A percentile compares a stretch with the other conserved stretches of the same genome.
These are phyloP conservation scores for Schlechtendalia chinensis DNA, from an alignment of 1,140 invertebrate genomes.

Conservation along the genomic window DNA sequence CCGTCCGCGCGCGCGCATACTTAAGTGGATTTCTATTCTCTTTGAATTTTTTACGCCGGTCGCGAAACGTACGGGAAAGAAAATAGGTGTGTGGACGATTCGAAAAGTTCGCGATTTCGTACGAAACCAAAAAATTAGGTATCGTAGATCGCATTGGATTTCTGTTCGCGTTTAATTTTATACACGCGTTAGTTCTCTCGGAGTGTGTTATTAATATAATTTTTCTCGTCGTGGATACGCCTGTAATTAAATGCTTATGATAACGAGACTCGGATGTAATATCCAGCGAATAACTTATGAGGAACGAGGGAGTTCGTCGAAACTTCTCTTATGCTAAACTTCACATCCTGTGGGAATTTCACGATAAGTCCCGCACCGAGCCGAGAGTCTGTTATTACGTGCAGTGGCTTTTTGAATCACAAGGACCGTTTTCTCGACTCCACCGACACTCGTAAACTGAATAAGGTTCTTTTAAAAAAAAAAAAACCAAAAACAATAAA, in stretches of 20 bases:
- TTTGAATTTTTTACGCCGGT: constrained; percentile 1
- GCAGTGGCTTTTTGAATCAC: constrained; percentile 40
- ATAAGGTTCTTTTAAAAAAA: constrained; percentile 13
- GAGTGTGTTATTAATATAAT: background rate
- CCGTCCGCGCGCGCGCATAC: background rate
- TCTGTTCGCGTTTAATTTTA: background rate
- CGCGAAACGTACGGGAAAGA: background rate
- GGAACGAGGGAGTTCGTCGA: constrained; percentile 27
- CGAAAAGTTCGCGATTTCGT: background rate
- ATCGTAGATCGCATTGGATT: too few species aligned
- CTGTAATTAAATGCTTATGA: constrained; percentile 48
- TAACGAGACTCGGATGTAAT: constrained; percentile 48
- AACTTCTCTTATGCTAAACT: constrained; percentile 45
- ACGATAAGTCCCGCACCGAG: constrained; percentile 33
- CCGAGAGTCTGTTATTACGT: constrained; percentile 28
- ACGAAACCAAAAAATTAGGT: background rate
- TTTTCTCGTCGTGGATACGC: background rate
- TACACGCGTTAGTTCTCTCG: background rate
- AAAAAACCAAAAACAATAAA: constrained; percentile 21
- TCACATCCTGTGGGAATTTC: constrained; percentile 40
- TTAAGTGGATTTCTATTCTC: constrained; percentile 7
- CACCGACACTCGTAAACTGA: constrained; percentile 18
- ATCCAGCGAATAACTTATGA: constrained; percentile 36
- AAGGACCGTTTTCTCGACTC: constrained; percentile 22
- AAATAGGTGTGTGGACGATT: background rate